These are phyloP conservation scores for Todiramphus saurophagus DNA, from an alignment of 2,113 vertebrate species.

Conservation along the genomic window DNA sequence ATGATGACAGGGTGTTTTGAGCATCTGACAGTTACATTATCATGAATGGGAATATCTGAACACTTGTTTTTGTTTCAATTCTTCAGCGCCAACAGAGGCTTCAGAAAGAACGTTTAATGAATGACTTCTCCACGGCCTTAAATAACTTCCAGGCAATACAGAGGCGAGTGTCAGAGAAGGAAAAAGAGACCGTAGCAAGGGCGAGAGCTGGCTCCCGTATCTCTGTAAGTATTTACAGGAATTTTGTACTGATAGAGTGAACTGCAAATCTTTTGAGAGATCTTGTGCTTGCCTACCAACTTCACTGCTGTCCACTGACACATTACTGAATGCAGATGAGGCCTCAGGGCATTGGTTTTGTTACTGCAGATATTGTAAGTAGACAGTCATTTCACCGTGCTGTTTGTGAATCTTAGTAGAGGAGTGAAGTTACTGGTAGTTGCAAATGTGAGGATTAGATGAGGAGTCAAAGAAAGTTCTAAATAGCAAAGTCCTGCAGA, in stretches of 20 bases:
- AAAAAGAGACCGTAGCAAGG: slow-evolving; percentile 90
- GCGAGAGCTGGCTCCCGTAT: slow-evolving; percentile 89
- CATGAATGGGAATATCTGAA: not conserved
- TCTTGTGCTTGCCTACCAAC: not conserved
- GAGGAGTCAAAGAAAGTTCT: not conserved
- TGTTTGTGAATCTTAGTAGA: not conserved
- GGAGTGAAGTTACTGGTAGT: not conserved
- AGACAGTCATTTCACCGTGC: not conserved
- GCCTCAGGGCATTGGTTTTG: not conserved
- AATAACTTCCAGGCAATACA: slow-evolving; percentile 93
- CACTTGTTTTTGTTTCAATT: slow-evolving; percentile 16
- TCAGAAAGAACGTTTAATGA: slow-evolving; percentile 95
- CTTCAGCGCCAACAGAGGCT: slow-evolving; percentile 92
- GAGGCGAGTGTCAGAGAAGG: slow-evolving; percentile 88
- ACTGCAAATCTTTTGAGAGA: not conserved
- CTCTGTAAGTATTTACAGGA: slow-evolving; percentile 76
- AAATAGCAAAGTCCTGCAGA: not conserved
- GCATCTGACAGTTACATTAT: not conserved
- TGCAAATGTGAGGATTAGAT: not conserved
- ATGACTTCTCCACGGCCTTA: slow-evolving; percentile 91
- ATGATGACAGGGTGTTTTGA: not conserved
- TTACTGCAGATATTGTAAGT: not conserved
- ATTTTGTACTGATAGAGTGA: not conserved
- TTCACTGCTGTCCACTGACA: not conserved
- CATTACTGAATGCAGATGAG: not conserved